These are phyloP conservation scores for Eilema caniola DNA, from an alignment of 2,888 invertebrate genomes.

Conservation along the genomic window DNA sequence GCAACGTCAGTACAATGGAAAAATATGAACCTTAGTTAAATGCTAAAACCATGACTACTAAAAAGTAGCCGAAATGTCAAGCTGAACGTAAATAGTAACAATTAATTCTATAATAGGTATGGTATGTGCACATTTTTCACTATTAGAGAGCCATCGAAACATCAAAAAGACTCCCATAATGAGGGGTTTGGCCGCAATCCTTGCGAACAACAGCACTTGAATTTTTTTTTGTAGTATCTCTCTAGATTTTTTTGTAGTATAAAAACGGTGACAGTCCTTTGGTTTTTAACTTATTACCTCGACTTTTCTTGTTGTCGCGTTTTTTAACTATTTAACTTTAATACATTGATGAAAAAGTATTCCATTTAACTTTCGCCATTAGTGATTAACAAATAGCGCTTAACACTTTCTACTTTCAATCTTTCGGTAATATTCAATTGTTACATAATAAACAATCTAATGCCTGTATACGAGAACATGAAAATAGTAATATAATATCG, in stretches of 20 bases:
- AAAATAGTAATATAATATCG: too few relatives aligned
- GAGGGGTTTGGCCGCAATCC: too few relatives aligned
- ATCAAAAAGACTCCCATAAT: too few relatives aligned
- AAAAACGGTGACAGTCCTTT: background rate
- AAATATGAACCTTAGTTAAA: too few relatives aligned
- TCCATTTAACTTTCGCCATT: background rate
- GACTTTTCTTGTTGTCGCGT: background rate
- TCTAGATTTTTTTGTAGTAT: background rate
- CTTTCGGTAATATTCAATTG: background rate
- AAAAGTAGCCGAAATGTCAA: too few relatives aligned
- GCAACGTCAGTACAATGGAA: background rate
- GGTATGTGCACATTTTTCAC: too few relatives aligned
- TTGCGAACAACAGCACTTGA: too few relatives aligned
- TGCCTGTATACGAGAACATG: background rate
- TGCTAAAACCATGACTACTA: too few relatives aligned
- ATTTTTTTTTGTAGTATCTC: too few relatives aligned
- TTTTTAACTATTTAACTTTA: background rate
- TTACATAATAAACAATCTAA: constrained; percentile 6
- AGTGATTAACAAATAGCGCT: background rate
- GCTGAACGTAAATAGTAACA: too few relatives aligned
- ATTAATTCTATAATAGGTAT: too few relatives aligned
- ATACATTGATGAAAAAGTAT: background rate
- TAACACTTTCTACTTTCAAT: background rate
- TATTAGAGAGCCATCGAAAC: too few relatives aligned
- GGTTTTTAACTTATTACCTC: background rate